These are phyloP conservation scores for Oxyura jamaicensis DNA, from an alignment of 2,113 vertebrate species.

Conservation along the genomic window DNA sequence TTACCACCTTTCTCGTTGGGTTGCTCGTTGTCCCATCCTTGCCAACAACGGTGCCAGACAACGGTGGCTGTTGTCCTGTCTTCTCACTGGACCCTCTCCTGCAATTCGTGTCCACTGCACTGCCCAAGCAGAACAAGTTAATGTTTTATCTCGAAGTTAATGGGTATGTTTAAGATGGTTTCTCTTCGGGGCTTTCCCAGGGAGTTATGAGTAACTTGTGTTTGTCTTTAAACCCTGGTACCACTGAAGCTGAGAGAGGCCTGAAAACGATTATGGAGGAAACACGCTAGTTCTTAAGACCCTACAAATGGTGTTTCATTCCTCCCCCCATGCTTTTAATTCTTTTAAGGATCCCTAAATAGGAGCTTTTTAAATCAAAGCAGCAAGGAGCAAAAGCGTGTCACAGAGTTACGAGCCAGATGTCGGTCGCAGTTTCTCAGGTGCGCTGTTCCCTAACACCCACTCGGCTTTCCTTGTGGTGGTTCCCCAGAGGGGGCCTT, in stretches of 20 bases:
- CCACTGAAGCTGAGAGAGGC: not conserved
- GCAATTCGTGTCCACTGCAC: not conserved
- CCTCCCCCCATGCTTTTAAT: not conserved
- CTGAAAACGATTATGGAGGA: not conserved
- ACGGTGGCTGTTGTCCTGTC: not conserved
- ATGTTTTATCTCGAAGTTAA: conserved; percentile 21
- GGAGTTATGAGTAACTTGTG: not conserved
- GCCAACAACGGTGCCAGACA: too few relatives aligned
- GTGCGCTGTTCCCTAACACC: not conserved
- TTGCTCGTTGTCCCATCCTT: not conserved
- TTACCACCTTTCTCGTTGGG: not conserved
- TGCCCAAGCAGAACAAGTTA: accelerated
- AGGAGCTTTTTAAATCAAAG: not conserved
- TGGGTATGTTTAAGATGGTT: not conserved
- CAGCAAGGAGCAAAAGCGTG: not conserved
- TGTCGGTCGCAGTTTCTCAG: not conserved
- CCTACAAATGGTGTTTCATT: not conserved
- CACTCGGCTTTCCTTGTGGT: not conserved
- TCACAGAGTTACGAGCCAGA: not conserved
- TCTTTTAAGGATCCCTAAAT: not conserved
- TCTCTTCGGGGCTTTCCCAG: not conserved
- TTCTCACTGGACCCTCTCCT: not conserved
- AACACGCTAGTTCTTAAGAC: not conserved
- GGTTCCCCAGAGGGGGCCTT: not conserved
- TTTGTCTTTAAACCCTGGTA: not conserved